These are phyloP conservation scores for Paedocypris micromegethes DNA, from an alignment of 2,797 vertebrate genomes.

Conservation along the genomic window DNA sequence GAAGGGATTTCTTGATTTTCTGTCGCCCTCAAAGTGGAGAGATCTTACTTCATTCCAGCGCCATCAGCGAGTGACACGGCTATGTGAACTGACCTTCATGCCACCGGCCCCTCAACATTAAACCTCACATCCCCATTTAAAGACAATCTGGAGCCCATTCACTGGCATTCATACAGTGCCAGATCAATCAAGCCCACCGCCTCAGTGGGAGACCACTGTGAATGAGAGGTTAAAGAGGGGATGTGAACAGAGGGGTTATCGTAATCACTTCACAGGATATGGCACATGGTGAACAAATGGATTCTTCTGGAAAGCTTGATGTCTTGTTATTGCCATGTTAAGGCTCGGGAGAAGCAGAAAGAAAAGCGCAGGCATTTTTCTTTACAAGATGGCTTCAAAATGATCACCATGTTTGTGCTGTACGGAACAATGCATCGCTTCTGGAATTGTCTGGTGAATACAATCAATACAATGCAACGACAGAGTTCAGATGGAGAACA, in stretches of 20 bases:
- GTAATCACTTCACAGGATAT: slow-evolving; percentile 38
- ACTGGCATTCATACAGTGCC: slow-evolving; percentile 38
- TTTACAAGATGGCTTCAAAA: background rate
- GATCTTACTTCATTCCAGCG: slow-evolving; percentile 23
- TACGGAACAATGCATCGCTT: too few species aligned
- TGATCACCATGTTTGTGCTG: background rate
- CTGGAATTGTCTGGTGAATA: too few species aligned
- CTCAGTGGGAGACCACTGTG: slow-evolving; percentile 33
- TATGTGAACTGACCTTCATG: slow-evolving; percentile 39
- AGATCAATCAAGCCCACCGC: slow-evolving; percentile 37
- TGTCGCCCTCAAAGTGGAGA: slow-evolving; percentile 23
- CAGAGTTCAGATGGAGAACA: too few species aligned
- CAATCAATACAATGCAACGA: too few species aligned
- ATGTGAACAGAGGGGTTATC: slow-evolving; percentile 39
- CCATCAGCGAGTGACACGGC: slow-evolving; percentile 36
- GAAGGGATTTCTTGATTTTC: slow-evolving; percentile 5
- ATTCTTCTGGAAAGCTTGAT: slow-evolving; percentile 33
- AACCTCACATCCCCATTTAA: slow-evolving; percentile 38
- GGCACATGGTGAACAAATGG: slow-evolving; percentile 38
- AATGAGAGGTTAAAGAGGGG: slow-evolving; percentile 39
- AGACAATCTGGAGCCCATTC: slow-evolving; percentile 39
- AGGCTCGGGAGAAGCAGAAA: background rate
- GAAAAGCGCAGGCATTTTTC: background rate
- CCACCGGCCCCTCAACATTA: slow-evolving; percentile 32
- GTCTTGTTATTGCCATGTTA: slow-evolving; percentile 36